Base-by-base conservation (phyloP, 2,113 vertebrate species). In the Calypte anna region DNA sequence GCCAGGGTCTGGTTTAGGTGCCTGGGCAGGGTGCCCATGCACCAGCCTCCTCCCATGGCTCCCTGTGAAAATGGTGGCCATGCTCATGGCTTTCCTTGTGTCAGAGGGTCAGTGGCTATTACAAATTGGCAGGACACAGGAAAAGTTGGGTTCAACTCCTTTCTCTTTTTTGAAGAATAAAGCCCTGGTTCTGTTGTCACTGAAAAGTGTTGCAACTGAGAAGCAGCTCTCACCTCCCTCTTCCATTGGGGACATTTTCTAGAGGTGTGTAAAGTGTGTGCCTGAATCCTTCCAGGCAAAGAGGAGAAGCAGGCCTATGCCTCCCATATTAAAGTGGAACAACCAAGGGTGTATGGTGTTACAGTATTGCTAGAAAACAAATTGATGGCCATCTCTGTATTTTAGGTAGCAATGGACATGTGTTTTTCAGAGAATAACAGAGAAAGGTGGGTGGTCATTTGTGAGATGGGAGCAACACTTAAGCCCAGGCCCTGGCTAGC, bases 11-110 rank as follows among this genome's bases (percentile, higher is more conserved):
- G 73, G 5, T 9, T 78, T 48, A 40, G 24, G 40, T 64, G 20
- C n/a, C 53, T 74, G 0, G 1, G 14, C 27, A 36, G 38, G 11
- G 30, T 40, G 13, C 25, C 22, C 0, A 3, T 36, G 43, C 4
- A 2, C 18, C 7, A 3, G 22, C 30, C 1, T 88, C 16, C 27
- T 72, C 19, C 43, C 31, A 28, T 16, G 36, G 27, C 59, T 61
- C 11, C 17, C n/a, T 62, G 15, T 76, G 68, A 30, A 36, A 9
- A 19, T 1, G 5, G 22, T 33, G 50, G n/a, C 33, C 10, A 0
- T 66, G 23, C 20, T 66, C 18, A 19, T 7, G 30, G 20, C 43
- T 66, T 69, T 48, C 31, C 30, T 23, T 68, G 9, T 82, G 4
- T 43, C 46, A 27, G 33, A 76, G n/a, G 4, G 28, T 67, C 57